Evolutionary conservation across 2,113 vertebrate genomes (phyloP), one percentile per base, ranked within the genome.

Genomic region (Oncorhynchus tshawytscha): DNA sequence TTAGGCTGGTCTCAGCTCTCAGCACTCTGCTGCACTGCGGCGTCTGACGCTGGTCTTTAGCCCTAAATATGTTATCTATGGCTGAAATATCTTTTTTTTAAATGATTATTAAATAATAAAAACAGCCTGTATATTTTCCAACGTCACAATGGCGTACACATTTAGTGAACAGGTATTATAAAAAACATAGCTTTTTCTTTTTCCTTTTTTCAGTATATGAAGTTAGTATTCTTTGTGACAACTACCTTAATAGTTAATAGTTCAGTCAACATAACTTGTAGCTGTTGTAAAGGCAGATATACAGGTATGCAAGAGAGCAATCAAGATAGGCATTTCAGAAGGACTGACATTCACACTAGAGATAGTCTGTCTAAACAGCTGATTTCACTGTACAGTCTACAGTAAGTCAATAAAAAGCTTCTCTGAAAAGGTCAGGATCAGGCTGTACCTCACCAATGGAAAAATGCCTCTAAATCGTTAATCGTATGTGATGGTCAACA

Each of bases 401-500:
- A 20, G 29, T n/a, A 68, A n/a, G 16, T n/a, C 31, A 34, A 68
- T 45, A 3, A 8, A 20, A 45, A 16, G 62, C 16, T 27, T n/a
- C 12, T 54, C 31, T 69, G 72, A 57, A 64, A 45, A 78, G 81
- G 70, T 82, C 70, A 45, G 51, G 5, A 70, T 80, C 75, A 31
- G 67, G 65, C 45, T 75, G 18, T 65, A 64, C 24, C 31, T 75
- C 66, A 54, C 27, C 49, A 34, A 68, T 57, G 11, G 45, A 59
- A 74, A 69, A 67, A 70, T 22, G 69, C 29, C 57, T 5, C 1
- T 18, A 2, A 29, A n/a, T 34, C 1, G 45, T 49, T 80, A 73
- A 81, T 70, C 0, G 51, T 18, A 15, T 54, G 75, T 29, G 82
- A 81, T 73, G 59, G 75, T 57, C 24, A 68, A 78, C 78, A 78